Percentiles rank a stretch among this genome's conserved stretches.
Evolutionary conservation across 2,113 vertebrate species (phyloP).

Genomic region (Felis chaus): DNA sequence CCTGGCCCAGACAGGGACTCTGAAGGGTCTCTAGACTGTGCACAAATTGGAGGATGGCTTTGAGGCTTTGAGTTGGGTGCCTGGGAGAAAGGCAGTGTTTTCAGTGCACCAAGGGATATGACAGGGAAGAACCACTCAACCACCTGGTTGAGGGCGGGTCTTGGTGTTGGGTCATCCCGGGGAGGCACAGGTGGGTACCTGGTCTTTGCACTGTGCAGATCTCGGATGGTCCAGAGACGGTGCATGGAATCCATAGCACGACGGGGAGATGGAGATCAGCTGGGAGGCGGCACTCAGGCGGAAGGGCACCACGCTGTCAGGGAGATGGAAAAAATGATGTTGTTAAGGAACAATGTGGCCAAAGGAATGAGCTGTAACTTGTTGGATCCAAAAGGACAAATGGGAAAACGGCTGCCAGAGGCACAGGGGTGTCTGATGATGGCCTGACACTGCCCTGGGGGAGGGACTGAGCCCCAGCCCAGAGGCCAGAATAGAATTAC

Average conservation of each 20-base stretch:
- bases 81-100: background rate
- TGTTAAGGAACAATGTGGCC: constrained; percentile 71
- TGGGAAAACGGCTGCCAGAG: constrained; percentile 52
- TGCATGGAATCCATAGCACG: background rate
- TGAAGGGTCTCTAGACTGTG: background rate
- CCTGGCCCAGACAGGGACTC: background rate
- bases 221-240: background rate
- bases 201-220: background rate
- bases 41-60: background rate
- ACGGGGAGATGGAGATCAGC: constrained; percentile 32
- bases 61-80: background rate
- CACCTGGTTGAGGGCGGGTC: background rate
- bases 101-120: rapidly evolving
- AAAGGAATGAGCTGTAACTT: constrained; percentile 71
- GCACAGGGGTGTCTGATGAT: constrained; percentile 64
- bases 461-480: background rate
- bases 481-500: background rate
- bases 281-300: constrained; percentile 12
- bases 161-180: background rate
- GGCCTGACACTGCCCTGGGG: constrained; percentile 43
- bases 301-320: constrained; percentile 50
- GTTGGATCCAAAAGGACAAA: constrained; percentile 65
- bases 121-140: background rate
- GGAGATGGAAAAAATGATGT: constrained; percentile 79
- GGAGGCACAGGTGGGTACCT: background rate